Percentiles rank a stretch among this genome's conserved stretches.
Conservation (phyloP, 1,140 invertebrate genomes). For the Leptinotarsa lineolata region DNA sequence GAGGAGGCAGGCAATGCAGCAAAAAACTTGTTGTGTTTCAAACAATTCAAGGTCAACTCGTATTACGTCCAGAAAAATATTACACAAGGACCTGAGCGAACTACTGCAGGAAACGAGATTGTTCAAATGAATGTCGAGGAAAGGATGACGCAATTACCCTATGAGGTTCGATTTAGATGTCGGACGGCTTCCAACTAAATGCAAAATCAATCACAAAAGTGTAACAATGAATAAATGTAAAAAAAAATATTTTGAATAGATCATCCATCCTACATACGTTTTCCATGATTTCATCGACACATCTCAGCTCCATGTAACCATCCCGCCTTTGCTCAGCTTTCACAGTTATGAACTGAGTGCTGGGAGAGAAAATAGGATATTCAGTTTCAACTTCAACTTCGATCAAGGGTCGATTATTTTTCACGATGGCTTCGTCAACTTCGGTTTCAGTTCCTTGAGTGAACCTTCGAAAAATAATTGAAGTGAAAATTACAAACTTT, state of each 20-base stretch:
- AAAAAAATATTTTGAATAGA: neutral
- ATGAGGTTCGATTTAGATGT: too few relatives aligned
- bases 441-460: slow-evolving; percentile 57
- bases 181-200: too few relatives aligned
- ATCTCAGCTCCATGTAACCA: slow-evolving; percentile 68
- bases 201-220: too few relatives aligned
- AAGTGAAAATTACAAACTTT: too few relatives aligned
- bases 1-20: too few relatives aligned
- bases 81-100: neutral
- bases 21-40: too few relatives aligned
- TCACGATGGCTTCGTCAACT: slow-evolving; percentile 61
- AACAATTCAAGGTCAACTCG: too few relatives aligned
- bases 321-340: slow-evolving; percentile 64
- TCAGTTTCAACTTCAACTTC: slow-evolving; percentile 68
- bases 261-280: slow-evolving; percentile 48
- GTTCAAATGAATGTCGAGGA: too few relatives aligned
- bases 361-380: slow-evolving; percentile 62
- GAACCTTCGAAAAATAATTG: neutral
- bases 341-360: slow-evolving; percentile 58
- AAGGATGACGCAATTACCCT: too few relatives aligned
- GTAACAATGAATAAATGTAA: neutral
- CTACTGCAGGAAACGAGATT: neutral
- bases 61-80: too few relatives aligned
- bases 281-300: slow-evolving; percentile 60
- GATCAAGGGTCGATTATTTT: slow-evolving; percentile 61